phyloP scores from a whole-genome alignment of 1,140 invertebrate genomes.

The Antheraea pernyi region DNA sequence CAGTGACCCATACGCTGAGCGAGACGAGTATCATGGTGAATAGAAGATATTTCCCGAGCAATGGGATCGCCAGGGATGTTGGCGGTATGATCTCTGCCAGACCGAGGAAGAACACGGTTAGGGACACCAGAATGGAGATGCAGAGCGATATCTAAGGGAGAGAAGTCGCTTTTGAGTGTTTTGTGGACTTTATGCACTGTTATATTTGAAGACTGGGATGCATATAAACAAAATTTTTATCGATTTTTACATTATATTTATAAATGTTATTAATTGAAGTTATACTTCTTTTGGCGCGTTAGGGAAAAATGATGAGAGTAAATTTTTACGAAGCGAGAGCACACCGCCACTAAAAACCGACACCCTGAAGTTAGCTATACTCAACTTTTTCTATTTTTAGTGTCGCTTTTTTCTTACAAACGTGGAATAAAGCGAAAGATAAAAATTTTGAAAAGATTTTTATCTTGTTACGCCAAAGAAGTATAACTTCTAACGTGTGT shows the following conservation, averaged over 20 bases:
- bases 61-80: slow-evolving; percentile 96
- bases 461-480: too few species aligned
- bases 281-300: too few species aligned
- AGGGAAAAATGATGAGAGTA: too few species aligned
- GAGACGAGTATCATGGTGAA: slow-evolving; percentile 99
- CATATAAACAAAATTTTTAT: background rate
- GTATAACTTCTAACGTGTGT: too few species aligned
- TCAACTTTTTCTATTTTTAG: too few species aligned
- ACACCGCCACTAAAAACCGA: too few species aligned
- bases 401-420: too few species aligned
- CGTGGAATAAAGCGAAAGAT: too few species aligned
- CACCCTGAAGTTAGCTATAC: too few species aligned
- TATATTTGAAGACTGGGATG: background rate
- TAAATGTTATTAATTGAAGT: background rate
- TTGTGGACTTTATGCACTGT: background rate
- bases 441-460: too few species aligned
- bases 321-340: too few species aligned
- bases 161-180: slow-evolving; percentile 69
- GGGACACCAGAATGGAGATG: slow-evolving; percentile 97
- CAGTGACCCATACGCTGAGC: slow-evolving; percentile 96
- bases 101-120: slow-evolving; percentile 98
- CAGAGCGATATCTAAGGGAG: slow-evolving; percentile 89
- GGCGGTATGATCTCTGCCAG: slow-evolving; percentile 98
- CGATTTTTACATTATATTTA: background rate
- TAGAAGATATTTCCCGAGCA: slow-evolving; percentile 96